Evolutionary conservation across 2,888 invertebrate species (phyloP).

Genomic region (Pristionchus exspectatus): DNA sequence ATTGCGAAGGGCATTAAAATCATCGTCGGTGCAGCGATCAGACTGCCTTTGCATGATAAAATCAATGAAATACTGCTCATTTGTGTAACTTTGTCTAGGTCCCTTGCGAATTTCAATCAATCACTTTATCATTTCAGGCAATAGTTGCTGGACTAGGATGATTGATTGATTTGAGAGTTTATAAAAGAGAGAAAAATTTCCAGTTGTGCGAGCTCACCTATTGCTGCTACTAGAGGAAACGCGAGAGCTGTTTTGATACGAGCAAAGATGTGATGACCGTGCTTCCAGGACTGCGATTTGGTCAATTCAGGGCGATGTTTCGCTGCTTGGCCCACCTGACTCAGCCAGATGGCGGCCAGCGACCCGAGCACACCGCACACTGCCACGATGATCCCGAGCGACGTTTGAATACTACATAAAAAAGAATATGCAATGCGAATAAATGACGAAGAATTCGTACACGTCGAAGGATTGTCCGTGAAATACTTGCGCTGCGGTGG

Average conservation of each 20-base stretch:
- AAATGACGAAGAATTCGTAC: not conserved
- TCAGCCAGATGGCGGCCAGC: not conserved
- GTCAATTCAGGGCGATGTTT: too few relatives aligned
- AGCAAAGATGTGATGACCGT: not conserved
- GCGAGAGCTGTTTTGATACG: not conserved
- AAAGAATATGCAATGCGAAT: not conserved
- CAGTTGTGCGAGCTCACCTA: not conserved
- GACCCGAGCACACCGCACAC: not conserved
- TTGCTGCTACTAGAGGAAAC: not conserved
- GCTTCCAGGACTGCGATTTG: slow-evolving; percentile 25
- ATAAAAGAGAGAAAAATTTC: too few relatives aligned
- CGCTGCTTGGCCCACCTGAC: not conserved
- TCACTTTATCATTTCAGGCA: too few relatives aligned
- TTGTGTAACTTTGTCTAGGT: too few relatives aligned
- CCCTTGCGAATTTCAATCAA: too few relatives aligned
- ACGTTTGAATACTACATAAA: not conserved
- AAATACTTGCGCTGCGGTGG: not conserved
- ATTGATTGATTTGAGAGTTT: too few relatives aligned
- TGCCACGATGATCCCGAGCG: not conserved
- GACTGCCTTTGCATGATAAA: not conserved
- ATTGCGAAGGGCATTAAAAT: not conserved
- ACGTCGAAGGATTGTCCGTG: slow-evolving; percentile 13
- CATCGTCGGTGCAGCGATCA: not conserved
- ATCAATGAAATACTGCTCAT: too few relatives aligned
- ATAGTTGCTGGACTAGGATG: too few relatives aligned